These are phyloP conservation scores for Notothenia rossii DNA, from an alignment of 2,113 vertebrate species.

Conservation along the genomic window DNA sequence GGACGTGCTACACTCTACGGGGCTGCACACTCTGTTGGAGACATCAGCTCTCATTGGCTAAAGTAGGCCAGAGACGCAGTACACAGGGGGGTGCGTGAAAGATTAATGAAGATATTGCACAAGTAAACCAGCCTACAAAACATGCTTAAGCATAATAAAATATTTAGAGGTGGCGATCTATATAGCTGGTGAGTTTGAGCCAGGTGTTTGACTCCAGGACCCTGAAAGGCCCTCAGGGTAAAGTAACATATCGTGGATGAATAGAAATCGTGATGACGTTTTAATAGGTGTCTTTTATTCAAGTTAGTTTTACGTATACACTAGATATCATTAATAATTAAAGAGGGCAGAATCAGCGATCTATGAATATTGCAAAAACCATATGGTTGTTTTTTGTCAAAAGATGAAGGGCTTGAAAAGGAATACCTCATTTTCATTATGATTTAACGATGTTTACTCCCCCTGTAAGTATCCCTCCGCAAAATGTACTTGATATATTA, in stretches of 20 bases:
- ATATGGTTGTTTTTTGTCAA: background rate
- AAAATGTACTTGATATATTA: conserved; percentile 22
- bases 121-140: conserved; percentile 71
- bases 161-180: conserved; percentile 72
- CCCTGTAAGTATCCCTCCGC: conserved; percentile 3
- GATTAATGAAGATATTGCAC: conserved; percentile 73
- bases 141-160: conserved; percentile 70
- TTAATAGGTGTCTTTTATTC: conserved; percentile 9
- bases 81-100: conserved; percentile 63
- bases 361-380: conserved; percentile 6
- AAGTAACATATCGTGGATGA: conserved; percentile 22
- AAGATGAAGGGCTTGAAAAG: conserved; percentile 12
- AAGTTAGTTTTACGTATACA: background rate
- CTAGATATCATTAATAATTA: background rate
- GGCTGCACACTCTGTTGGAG: conserved; percentile 29
- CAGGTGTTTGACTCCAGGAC: conserved; percentile 49
- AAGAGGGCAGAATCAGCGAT: background rate
- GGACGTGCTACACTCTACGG: conserved; percentile 32
- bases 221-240: conserved; percentile 36
- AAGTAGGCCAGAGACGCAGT: conserved; percentile 58
- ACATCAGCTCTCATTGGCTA: conserved; percentile 50
- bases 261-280: conserved; percentile 15
- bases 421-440: conserved; percentile 16
- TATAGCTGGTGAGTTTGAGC: conserved; percentile 48
- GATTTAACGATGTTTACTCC: conserved; percentile 20